Conservation (phyloP, 1,140 invertebrate genomes). For the Parasteatoda tepidariorum region DNA sequence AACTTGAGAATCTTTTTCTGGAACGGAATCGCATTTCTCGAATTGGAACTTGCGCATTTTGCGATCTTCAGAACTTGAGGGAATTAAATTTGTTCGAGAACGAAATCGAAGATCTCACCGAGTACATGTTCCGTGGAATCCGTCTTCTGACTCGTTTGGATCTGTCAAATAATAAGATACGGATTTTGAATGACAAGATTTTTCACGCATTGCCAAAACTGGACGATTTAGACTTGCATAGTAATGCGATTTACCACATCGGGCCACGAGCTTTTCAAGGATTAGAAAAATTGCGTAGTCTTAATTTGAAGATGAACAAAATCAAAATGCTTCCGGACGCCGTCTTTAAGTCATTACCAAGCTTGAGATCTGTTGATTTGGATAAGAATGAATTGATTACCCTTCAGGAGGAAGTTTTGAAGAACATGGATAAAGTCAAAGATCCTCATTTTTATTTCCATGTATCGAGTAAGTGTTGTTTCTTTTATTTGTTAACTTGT, state of each 20-base stretch:
- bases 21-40: constrained; percentile 48
- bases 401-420: constrained; percentile 21
- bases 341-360: constrained; percentile 18
- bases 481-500: neutral
- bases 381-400: constrained; percentile 31
- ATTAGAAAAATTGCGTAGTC: constrained; percentile 10
- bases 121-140: constrained; percentile 44
- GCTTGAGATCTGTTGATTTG: constrained; percentile 21
- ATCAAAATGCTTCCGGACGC: constrained; percentile 36
- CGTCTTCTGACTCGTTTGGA: constrained; percentile 14
- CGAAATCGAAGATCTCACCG: constrained; percentile 12
- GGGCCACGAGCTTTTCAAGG: constrained; percentile 31
- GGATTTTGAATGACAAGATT: constrained; percentile 37
- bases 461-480: constrained; percentile 24
- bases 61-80: constrained; percentile 17
- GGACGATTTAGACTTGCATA: constrained; percentile 20
- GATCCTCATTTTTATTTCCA: constrained; percentile 31
- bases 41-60: constrained; percentile 24
- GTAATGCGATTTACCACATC: constrained; percentile 36
- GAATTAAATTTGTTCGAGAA: constrained; percentile 43
- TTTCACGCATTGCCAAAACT: constrained; percentile 23
- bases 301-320: constrained; percentile 29
- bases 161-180: constrained; percentile 46
- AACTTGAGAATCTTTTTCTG: constrained; percentile 20
- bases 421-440: constrained; percentile 18